These are phyloP conservation scores for Centropus unirufus DNA, from an alignment of 2,113 vertebrate genomes.

Conservation along the genomic window DNA sequence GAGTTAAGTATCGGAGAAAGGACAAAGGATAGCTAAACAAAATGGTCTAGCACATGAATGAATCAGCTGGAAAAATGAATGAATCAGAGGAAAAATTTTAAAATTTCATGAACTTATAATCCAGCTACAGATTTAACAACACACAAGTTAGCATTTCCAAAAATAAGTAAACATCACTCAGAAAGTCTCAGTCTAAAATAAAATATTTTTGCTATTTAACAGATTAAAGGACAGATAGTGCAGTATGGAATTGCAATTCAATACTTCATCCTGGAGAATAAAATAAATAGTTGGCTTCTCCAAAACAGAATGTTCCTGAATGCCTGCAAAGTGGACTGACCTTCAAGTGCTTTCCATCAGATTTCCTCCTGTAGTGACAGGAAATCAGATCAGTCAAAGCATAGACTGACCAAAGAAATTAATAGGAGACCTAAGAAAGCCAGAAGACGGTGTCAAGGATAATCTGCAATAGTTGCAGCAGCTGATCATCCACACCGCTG, in stretches of 20 bases:
- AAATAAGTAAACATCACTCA: background rate
- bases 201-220: background rate
- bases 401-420: no score
- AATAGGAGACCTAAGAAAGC: no score
- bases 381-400: background rate
- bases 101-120: background rate
- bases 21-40: background rate
- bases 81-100: background rate
- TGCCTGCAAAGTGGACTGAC: background rate
- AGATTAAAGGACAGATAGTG: background rate
- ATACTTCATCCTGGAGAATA: background rate
- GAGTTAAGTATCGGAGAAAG: background rate
- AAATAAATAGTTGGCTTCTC: background rate
- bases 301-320: background rate
- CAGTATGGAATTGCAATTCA: background rate
- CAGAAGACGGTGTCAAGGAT: background rate
- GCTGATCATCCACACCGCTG: accelerated
- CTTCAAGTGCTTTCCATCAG: background rate
- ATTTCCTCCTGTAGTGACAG: background rate
- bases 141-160: background rate
- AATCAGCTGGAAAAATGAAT: no score
- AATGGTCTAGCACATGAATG: background rate
- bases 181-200: background rate
- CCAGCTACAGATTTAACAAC: background rate
- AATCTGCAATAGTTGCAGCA: background rate